These are phyloP conservation scores for Rhabdophis nuchalis DNA, from an alignment of 2,797 vertebrate species.

Conservation along the genomic window DNA sequence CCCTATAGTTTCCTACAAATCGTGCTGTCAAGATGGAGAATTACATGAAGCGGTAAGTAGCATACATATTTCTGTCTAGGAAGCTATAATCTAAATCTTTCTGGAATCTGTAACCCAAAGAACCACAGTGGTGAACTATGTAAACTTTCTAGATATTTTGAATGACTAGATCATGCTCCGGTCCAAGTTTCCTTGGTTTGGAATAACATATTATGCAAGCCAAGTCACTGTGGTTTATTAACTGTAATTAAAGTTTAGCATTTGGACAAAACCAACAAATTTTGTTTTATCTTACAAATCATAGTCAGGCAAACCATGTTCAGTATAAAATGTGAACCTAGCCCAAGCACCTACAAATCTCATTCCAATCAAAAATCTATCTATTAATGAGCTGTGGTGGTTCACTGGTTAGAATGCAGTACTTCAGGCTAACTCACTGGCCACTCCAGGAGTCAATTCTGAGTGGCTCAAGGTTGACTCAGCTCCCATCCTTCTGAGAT, in stretches of 20 bases:
- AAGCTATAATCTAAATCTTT: neutral
- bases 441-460: neutral
- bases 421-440: neutral
- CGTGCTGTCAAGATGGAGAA: conserved; percentile 88
- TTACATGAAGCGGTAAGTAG: conserved; percentile 85
- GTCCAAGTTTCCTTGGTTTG: neutral
- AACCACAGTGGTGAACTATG: neutral
- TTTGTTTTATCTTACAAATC: neutral
- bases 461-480: neutral
- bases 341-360: neutral
- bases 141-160: neutral
- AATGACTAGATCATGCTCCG: neutral
- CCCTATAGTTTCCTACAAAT: conserved; percentile 81
- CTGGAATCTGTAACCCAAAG: neutral
- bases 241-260: neutral
- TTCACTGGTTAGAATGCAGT: neutral
- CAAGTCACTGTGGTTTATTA: neutral
- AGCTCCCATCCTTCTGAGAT: neutral
- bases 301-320: neutral
- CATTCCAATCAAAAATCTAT: neutral
- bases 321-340: neutral
- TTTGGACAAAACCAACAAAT: neutral
- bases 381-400: neutral
- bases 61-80: neutral
- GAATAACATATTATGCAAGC: neutral